phyloP scores from a whole-genome alignment of 2,797 vertebrate species.

The Oreochromis mossambicus region DNA sequence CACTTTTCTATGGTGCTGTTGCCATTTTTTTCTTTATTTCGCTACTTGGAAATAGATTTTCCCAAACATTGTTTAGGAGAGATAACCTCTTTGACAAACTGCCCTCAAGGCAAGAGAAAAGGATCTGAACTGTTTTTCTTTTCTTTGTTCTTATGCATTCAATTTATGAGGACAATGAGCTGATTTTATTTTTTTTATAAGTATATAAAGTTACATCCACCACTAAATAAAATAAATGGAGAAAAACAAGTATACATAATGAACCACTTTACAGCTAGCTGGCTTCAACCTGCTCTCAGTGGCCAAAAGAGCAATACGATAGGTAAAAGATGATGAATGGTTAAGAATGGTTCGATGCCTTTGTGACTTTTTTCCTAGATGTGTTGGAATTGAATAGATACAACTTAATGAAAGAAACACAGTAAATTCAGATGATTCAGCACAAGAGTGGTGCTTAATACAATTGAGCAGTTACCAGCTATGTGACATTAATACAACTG shows the following conservation, averaged over 20 bases:
- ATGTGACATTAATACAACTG: not conserved
- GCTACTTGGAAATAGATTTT: not conserved
- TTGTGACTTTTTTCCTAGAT: not conserved
- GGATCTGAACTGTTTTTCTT: not conserved
- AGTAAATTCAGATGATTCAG: not conserved
- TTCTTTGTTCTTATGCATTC: not conserved
- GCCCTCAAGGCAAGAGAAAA: not conserved
- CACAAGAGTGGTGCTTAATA: not conserved
- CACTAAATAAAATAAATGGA: not conserved
- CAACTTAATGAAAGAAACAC: not conserved
- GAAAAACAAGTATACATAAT: not conserved
- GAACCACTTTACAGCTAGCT: not conserved
- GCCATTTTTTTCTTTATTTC: not conserved
- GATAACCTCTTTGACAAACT: not conserved
- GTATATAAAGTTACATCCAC: not conserved
- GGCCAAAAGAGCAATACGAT: not conserved
- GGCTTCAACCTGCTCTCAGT: not conserved
- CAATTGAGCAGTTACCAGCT: not conserved
- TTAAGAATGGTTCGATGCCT: not conserved
- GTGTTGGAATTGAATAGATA: not conserved
- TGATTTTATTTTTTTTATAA: not conserved
- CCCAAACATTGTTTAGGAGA: not conserved
- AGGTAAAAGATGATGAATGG: not conserved
- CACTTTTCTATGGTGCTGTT: not conserved
- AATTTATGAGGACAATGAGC: not conserved